Evolutionary conservation across 2,888 invertebrate genomes (phyloP).

Genomic region (Thera britannica): DNA sequence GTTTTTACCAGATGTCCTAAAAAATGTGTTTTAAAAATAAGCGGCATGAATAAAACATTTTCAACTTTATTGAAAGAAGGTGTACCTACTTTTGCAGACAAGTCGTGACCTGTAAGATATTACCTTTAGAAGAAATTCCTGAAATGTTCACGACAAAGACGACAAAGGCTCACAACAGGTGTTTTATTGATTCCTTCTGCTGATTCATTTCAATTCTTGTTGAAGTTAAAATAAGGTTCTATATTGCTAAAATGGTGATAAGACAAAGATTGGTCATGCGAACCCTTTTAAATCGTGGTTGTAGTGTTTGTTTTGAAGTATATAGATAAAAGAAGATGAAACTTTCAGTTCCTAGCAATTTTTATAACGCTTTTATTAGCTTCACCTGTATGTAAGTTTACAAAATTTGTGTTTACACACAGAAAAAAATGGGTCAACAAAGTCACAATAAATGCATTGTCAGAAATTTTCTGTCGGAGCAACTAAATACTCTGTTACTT

Average conservation of each 20-base stretch:
- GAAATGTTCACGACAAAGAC: conserved; percentile 9
- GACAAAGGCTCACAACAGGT: conserved; percentile 15
- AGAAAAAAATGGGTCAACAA: too few species aligned
- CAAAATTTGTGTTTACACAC: too few species aligned
- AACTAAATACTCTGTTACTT: too few species aligned
- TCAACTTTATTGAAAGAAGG: neutral
- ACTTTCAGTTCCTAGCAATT: too few species aligned
- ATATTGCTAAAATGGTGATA: conserved; percentile 1
- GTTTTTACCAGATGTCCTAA: too few species aligned
- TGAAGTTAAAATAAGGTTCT: neutral
- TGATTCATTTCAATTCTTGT: conserved; percentile 6
- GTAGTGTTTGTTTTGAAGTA: neutral
- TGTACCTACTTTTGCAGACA: neutral
- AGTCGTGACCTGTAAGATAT: neutral
- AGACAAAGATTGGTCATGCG: conserved; percentile 6
- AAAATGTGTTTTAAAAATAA: too few species aligned
- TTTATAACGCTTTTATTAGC: too few species aligned
- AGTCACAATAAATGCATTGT: too few species aligned
- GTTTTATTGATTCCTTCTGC: conserved; percentile 11
- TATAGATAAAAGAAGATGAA: too few species aligned
- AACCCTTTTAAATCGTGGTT: conserved; percentile 7
- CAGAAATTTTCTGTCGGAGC: too few species aligned
- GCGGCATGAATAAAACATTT: neutral
- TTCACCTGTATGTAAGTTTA: too few species aligned
- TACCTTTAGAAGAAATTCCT: conserved; percentile 5